Evolutionary conservation across 2,113 vertebrate genomes (phyloP).

Genomic region (Pomatostomus ruficeps): DNA sequence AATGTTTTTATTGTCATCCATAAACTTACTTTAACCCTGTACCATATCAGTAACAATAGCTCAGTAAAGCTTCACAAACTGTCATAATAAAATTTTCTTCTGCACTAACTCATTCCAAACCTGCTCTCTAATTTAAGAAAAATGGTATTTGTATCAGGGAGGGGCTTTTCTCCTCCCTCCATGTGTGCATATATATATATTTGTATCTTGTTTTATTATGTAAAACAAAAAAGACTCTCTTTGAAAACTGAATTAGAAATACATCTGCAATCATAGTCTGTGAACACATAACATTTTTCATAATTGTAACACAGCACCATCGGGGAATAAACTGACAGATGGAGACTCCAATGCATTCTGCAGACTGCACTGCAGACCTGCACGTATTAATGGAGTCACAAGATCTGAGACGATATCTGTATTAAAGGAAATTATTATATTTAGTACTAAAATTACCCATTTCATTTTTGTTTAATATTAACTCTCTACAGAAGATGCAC

Average conservation of each 20-base stretch:
- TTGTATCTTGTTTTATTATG: not conserved
- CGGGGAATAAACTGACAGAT: not conserved
- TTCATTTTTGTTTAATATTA: not conserved
- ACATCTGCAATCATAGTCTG: not conserved
- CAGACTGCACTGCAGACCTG: not conserved
- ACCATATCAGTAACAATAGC: not conserved
- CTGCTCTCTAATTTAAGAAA: not conserved
- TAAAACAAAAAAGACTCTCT: not conserved
- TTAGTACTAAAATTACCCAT: not conserved
- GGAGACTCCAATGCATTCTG: not conserved
- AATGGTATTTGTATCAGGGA: rapidly evolving
- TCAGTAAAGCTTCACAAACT: not conserved
- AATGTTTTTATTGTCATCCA: not conserved
- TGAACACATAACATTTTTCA: not conserved
- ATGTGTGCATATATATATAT: not conserved
- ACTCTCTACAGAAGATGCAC: not conserved
- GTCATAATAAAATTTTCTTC: not conserved
- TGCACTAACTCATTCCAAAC: not conserved
- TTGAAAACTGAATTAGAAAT: not conserved
- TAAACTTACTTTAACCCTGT: not conserved
- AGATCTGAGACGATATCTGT: not conserved
- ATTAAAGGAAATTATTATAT: not conserved
- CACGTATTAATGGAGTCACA: not conserved
- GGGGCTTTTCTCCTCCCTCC: not conserved
- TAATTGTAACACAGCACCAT: not conserved